A percentile compares a stretch with the other conserved stretches of the same genome.
phyloP scores from a whole-genome alignment of 2,113 vertebrate species.

The Romanogobio albipinnatus region DNA sequence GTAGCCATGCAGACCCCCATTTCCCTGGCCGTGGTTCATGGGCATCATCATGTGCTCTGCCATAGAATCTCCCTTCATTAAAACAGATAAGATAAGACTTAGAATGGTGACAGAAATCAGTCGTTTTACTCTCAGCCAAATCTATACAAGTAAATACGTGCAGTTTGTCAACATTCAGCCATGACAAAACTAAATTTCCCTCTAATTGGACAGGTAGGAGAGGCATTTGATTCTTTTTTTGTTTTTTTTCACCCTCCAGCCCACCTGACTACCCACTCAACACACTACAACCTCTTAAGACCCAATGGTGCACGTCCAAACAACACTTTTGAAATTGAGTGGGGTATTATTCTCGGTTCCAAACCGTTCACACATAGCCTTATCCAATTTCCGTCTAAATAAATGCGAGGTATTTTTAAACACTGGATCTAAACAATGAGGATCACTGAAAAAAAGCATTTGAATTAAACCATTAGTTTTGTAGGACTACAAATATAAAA shows the following conservation, averaged over 20 bases:
- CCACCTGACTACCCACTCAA: constrained; percentile 53
- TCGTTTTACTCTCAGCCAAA: neutral
- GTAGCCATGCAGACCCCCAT: constrained; percentile 83
- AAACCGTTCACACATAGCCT: neutral
- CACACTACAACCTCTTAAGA: constrained; percentile 28
- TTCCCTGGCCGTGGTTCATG: constrained; percentile 84
- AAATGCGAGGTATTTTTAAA: neutral
- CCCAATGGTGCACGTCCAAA: constrained; percentile 42
- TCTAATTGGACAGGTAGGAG: neutral
- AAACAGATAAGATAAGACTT: constrained; percentile 24
- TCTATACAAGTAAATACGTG: neutral
- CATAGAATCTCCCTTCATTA: constrained; percentile 76
- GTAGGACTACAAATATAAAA: no score
- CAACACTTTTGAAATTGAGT: neutral
- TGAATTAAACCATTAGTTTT: neutral
- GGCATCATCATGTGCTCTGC: constrained; percentile 95
- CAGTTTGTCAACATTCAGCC: neutral
- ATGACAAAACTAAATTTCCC: neutral
- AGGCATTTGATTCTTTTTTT: neutral
- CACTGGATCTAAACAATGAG: neutral
- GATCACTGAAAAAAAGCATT: neutral
- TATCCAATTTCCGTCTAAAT: neutral
- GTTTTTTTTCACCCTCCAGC: constrained; percentile 21
- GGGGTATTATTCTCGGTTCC: neutral
- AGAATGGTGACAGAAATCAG: neutral